Base-by-base conservation (phyloP, 2,797 vertebrate species). In the Leptodactylus fallax region DNA sequence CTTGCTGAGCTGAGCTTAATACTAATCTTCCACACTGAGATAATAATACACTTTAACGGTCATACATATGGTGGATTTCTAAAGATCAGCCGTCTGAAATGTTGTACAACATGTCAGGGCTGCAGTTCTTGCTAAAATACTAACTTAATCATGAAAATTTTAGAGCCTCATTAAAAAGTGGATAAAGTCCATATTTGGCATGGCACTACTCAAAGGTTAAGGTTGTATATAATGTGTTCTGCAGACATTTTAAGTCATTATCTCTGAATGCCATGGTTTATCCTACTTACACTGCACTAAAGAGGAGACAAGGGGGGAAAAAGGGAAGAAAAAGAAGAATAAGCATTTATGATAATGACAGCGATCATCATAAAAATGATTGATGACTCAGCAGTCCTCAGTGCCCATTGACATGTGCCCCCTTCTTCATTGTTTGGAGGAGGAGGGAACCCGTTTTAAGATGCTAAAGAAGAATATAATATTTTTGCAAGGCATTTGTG, bases 91-190 rank as follows among this genome's bases (percentile, higher is more conserved):
- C 63, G 92, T 93, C 90, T 65, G 92, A 92, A 94, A 93, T 94
- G 95, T 95, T 95, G 94, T 94, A 95, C 95, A 95, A 94, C 94
- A 94, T 95, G 94, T 94, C 94, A 95, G 91, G 91, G 90, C 93
- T 93, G 91, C 94, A 94, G 92, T 93, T 94, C 93, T 93, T 69
- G 92, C 93, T 95, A 95, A 95, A 96, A 94, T 94, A 93, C 94
- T 92, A 91, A 91, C 93, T 95, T 94, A 93, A 95, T 94, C 94
- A 92, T 77, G 27, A 92, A 84, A 94, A 90, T 95, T 95, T 96
- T 94, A 94, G 93, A 94, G 94, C 93, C 94, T 95, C 93, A 92
- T 95, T 95, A 95, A 95, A 95, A 92, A 92, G 92, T 93, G 94
- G 94, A 91, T 94, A 91, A 94, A 95, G 94, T 93, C 94, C 94